Conservation (phyloP, 2,797 vertebrate genomes). For the Otolemur crassicaudatus region DNA sequence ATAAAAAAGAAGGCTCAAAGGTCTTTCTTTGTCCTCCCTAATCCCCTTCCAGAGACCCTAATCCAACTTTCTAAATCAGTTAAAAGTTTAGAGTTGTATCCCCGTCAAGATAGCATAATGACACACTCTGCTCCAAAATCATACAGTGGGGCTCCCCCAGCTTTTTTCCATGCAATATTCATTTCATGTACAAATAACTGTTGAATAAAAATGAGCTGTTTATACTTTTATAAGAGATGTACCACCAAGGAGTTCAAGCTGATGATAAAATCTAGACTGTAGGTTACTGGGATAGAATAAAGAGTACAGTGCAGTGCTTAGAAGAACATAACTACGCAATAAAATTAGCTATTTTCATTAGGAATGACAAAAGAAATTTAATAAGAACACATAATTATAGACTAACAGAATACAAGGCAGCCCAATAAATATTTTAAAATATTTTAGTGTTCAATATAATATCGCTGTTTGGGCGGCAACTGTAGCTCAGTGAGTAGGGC, state of each 20-base stretch:
- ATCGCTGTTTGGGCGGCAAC: too few relatives aligned
- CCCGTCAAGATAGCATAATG: background rate
- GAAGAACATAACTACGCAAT: background rate
- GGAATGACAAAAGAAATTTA: constrained; percentile 23
- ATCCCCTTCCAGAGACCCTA: background rate
- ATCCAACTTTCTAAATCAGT: background rate
- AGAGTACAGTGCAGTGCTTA: background rate
- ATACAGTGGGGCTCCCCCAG: background rate
- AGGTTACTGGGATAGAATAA: background rate
- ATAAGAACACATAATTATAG: constrained; percentile 34
- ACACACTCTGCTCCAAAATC: background rate
- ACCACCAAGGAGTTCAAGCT: background rate
- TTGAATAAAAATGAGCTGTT: background rate
- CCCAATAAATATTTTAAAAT: constrained; percentile 39
- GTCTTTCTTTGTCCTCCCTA: background rate
- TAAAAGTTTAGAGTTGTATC: background rate
- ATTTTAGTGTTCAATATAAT: too few relatives aligned
- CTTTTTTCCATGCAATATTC: background rate
- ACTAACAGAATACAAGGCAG: constrained; percentile 18
- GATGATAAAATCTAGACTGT: background rate
- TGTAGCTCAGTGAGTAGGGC: too few relatives aligned
- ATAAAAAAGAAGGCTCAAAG: background rate
- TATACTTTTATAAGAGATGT: background rate
- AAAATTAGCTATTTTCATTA: constrained; percentile 15
- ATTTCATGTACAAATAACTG: background rate